Base-by-base conservation (phyloP, 2,113 vertebrate genomes). In the Pachypanchax playfairii region DNA sequence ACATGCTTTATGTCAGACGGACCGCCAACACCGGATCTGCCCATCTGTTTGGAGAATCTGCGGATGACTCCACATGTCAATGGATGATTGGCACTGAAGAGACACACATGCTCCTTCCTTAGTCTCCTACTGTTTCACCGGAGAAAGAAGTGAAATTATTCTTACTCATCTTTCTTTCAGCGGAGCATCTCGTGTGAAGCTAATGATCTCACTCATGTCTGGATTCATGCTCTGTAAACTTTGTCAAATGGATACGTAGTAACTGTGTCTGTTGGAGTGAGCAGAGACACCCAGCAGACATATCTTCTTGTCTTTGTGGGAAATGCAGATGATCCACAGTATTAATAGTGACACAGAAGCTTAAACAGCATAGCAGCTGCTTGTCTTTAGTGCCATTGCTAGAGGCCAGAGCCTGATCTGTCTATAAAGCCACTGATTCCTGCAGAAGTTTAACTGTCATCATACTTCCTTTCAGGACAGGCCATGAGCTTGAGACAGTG, bases 11-110 rank as follows among this genome's bases (percentile, higher is more conserved):
- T 39, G 14, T 50, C 14, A 28, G 1, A 41, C 59, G 41, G 41
- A 17, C 36, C 29, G 36, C 36, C 36, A 15, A 29, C n/a, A 21
- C 14, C 41, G 33, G 22, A 48, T 38, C 22, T 25, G 47, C 17
- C 25, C 35, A 50, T 38, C 44, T 61, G 12, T 50, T 22, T 61
- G 18, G 24, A 33, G 24, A 50, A 50, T 64, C 21, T 64, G 39
- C 28, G 31, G 21, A 62, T 50, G 35, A n/a, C 15, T 62, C 24
- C 14, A 20, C 47, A 42, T 6, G 38, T 42, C 39, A 20, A 8
- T 20, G 36, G 36, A 44, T 53, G 4, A 26, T 42, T 53, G 39
- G 20, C 17, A 25, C 31, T 0, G 20, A 44, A 43, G 20, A 6
- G 38, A 15, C 38, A 44, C 49, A 35, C n/a, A 2, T 33, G 26